These are phyloP conservation scores for Calephelis virginiensis DNA, from an alignment of 1,140 invertebrate species.

Conservation along the genomic window DNA sequence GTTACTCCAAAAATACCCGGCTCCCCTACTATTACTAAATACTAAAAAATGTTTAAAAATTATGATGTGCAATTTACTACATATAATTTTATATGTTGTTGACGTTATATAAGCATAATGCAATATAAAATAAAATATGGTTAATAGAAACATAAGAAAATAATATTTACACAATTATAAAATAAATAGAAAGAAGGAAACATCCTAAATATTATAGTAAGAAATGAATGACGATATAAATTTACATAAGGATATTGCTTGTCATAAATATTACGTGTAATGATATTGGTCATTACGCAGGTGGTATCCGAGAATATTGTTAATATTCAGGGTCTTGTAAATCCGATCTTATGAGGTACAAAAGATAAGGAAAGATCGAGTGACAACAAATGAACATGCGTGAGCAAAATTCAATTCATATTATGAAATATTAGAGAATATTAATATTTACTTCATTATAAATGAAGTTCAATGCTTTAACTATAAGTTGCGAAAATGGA, in stretches of 20 bases:
- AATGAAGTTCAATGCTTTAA: constrained; percentile 15
- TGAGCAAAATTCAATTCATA: constrained; percentile 38
- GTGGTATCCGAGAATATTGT: constrained; percentile 31
- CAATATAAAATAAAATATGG: no score
- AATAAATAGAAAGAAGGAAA: no score
- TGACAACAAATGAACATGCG: constrained; percentile 71
- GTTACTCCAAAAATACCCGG: no score
- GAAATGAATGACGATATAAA: constrained; percentile 5
- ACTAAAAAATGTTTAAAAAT: no score
- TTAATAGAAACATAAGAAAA: no score
- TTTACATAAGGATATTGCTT: constrained; percentile 17
- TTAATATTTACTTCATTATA: constrained; percentile 2
- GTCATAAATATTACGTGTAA: constrained; percentile 34
- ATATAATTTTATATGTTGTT: background rate
- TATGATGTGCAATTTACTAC: background rate
- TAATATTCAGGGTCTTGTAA: constrained; percentile 46
- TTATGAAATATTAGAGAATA: constrained; percentile 1
- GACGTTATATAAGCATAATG: no score
- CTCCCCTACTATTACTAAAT: no score
- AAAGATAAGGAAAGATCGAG: constrained; percentile 57
- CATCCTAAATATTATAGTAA: background rate
- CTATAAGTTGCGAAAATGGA: constrained; percentile 10
- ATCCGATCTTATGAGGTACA: constrained; percentile 49
- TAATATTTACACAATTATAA: background rate
- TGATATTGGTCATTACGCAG: constrained; percentile 34